A percentile compares a stretch with the other conserved stretches of the same genome.
Conservation (phyloP, 2,888 invertebrate genomes). For the Beris morrisii region DNA sequence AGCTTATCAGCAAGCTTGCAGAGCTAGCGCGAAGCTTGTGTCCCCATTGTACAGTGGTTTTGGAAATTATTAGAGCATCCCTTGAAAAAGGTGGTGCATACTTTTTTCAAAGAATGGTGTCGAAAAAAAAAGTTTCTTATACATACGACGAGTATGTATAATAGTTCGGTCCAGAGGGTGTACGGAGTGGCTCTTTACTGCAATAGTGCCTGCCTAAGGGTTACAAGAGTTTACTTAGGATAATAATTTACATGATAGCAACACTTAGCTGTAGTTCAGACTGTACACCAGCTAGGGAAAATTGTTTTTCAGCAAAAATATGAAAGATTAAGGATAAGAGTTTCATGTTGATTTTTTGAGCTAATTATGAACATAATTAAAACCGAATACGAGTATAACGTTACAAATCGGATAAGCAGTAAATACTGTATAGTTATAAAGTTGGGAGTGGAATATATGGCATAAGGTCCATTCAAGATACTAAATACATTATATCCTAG, state of each 20-base stretch:
- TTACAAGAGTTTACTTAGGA: conserved; percentile 9
- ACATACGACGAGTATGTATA: too few relatives aligned
- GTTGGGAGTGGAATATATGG: too few relatives aligned
- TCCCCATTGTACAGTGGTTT: neutral
- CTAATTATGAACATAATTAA: too few relatives aligned
- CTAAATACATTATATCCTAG: too few relatives aligned
- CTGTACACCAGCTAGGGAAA: too few relatives aligned
- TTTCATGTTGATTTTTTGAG: too few relatives aligned
- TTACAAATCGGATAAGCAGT: too few relatives aligned
- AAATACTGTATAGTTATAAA: too few relatives aligned
- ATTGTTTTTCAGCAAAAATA: too few relatives aligned
- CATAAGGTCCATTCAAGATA: too few relatives aligned
- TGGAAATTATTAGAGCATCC: conserved; percentile 5
- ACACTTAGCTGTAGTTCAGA: neutral
- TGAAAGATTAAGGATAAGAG: too few relatives aligned
- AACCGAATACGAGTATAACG: too few relatives aligned
- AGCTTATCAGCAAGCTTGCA: conserved; percentile 12
- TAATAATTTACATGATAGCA: conserved; percentile 24
- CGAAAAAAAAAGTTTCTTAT: neutral
- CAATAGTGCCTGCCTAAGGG: neutral
- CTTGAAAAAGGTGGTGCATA: neutral
- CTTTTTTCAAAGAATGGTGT: neutral
- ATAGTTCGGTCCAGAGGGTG: neutral
- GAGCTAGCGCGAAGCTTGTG: conserved; percentile 2
- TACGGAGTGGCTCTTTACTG: neutral